Evolutionary conservation across 2,113 vertebrate species (phyloP).

Genomic region (Myotis yumanensis): DNA sequence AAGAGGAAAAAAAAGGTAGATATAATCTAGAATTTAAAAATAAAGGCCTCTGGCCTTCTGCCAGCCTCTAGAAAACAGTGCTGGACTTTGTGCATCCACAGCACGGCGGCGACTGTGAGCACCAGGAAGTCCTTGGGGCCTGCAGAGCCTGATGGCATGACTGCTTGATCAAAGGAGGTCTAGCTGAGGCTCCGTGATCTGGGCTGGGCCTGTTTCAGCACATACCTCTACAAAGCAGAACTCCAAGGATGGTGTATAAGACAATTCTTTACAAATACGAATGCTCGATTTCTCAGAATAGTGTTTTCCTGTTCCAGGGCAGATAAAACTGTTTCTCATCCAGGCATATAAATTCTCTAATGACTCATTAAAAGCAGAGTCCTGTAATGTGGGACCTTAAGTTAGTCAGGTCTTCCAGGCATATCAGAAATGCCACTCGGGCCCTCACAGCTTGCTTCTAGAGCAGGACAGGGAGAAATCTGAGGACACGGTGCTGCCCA

Average conservation of each 20-base stretch:
- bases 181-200: accelerated
- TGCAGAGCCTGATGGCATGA: accelerated
- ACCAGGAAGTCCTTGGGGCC: neutral
- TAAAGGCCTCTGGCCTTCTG: neutral
- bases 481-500: neutral
- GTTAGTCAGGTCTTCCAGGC: neutral
- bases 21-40: neutral
- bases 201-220: neutral
- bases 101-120: accelerated
- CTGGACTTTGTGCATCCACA: neutral
- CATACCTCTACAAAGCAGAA: accelerated
- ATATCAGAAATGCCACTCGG: neutral
- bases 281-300: neutral
- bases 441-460: neutral
- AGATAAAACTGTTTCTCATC: neutral
- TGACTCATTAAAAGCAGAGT: neutral
- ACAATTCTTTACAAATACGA: neutral
- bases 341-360: neutral
- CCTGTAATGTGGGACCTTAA: neutral
- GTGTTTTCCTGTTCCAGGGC: neutral
- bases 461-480: neutral
- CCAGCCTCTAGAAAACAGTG: neutral
- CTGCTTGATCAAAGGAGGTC: neutral
- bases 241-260: accelerated
- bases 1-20: neutral